Evolutionary conservation across 1,140 invertebrate genomes (phyloP), one percentile per base, ranked within the genome.

Genomic region (Trachymyrmex septentrionalis): DNA sequence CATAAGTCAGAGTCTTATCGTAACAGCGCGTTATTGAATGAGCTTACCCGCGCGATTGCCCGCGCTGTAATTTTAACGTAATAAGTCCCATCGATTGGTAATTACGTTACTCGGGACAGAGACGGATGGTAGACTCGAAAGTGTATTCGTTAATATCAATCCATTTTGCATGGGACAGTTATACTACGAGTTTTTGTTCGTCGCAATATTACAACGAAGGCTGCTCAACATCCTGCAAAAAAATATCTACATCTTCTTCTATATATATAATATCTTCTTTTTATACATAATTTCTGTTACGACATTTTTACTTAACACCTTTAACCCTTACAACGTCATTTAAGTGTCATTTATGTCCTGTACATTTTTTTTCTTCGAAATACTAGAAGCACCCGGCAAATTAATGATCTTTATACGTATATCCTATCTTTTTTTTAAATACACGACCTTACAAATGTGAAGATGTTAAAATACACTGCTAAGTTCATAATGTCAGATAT

Each of bases 11-110:
- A 72, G 14, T 57, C 55, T 75, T 84, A 84, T 84, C 80, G 69
- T 73, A 75, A 84, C 59, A 50, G 55, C 80, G 55, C 69, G 55
- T 84, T 84, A 84, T 75, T 84, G 80, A 84, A 75, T 84, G 55
- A 75, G 55, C 80, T 73, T 61, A 72, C 24, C 67, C 53, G n/a
- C 53, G n/a, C 69, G 69, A 84, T 50, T 61, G 69, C 80, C n/a
- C 55, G 69, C 80, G 69, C 55, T 84, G 69, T 61, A 84, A 73
- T 84, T 84, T 84, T 75, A 84, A 82, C 67, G 69, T 82, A 82
- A 75, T 61, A 75, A 84, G 69, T 73, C 38, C 55, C 69, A 63
- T 50, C 80, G 69, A 75, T 84, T 34, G 69, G 27, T 84, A 84
- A 84, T 84, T 84, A 84, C 19, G 38, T 82, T 82, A 82, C 38